phyloP scores from a whole-genome alignment of 2,888 invertebrate genomes.

The Pegoplata infirma region DNA sequence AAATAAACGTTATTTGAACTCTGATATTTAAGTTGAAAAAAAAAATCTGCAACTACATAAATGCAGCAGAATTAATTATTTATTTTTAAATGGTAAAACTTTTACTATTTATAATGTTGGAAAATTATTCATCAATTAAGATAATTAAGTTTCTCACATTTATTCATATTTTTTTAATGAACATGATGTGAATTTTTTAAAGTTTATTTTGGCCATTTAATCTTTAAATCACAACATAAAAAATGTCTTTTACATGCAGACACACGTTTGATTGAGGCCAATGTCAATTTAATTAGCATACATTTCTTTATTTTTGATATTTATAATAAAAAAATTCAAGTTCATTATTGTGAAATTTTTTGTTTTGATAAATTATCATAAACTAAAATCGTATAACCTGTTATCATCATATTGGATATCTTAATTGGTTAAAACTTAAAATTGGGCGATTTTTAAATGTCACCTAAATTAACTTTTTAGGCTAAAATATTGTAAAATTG shows the following conservation, averaged over 20 bases:
- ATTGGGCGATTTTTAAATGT: too few species aligned
- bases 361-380: constrained; percentile 36
- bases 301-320: constrained; percentile 32
- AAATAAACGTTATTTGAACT: constrained; percentile 48
- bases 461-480: too few species aligned
- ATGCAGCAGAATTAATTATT: background rate
- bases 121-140: background rate
- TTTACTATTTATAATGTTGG: background rate
- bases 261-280: constrained; percentile 54
- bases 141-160: background rate
- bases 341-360: constrained; percentile 29
- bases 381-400: background rate
- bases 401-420: background rate
- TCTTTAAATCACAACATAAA: too few species aligned
- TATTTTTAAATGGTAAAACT: constrained; percentile 4
- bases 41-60: background rate
- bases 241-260: constrained; percentile 6
- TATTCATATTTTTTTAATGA: constrained; percentile 5
- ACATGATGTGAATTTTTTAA: constrained; percentile 7
- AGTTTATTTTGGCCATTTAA: background rate
- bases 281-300: constrained; percentile 54
- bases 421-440: background rate
- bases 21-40: constrained; percentile 45
- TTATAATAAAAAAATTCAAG: constrained; percentile 29
- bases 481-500: too few species aligned